Conservation (phyloP, 2,113 vertebrate species). For the Nerophis ophidion region DNA sequence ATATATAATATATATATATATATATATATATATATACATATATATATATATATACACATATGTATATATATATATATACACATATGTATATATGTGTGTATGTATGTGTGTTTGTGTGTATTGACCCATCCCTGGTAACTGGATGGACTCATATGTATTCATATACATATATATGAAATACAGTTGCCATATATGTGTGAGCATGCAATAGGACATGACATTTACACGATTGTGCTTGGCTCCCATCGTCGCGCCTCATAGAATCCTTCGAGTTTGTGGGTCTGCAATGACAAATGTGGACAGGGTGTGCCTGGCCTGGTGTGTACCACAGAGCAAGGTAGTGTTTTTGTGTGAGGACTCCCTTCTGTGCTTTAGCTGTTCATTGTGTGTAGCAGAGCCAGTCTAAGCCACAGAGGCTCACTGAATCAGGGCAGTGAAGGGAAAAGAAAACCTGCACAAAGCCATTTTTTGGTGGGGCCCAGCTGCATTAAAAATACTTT, state of each 20-base stretch:
- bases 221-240: conserved; percentile 11
- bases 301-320: conserved; percentile 54
- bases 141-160: conserved; percentile 2
- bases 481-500: conserved; percentile 28
- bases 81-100: no score
- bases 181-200: no score
- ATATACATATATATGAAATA: no score
- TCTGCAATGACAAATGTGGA: conserved; percentile 25
- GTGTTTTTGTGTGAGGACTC: conserved; percentile 52
- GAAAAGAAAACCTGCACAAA: conserved; percentile 57
- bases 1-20: no score
- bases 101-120: no score
- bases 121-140: background rate
- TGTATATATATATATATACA: no score
- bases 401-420: conserved; percentile 51
- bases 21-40: no score
- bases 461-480: conserved; percentile 43
- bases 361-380: conserved; percentile 44
- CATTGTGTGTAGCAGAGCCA: conserved; percentile 33
- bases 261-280: conserved; percentile 20
- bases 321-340: conserved; percentile 54
- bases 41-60: no score
- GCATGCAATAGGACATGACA: conserved; percentile 17
- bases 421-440: conserved; percentile 30
- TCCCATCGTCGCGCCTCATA: conserved; percentile 5